A percentile compares a stretch with the other conserved stretches of the same genome.
Evolutionary conservation across 2,797 vertebrate species (phyloP).

Genomic region (Lophius americanus): DNA sequence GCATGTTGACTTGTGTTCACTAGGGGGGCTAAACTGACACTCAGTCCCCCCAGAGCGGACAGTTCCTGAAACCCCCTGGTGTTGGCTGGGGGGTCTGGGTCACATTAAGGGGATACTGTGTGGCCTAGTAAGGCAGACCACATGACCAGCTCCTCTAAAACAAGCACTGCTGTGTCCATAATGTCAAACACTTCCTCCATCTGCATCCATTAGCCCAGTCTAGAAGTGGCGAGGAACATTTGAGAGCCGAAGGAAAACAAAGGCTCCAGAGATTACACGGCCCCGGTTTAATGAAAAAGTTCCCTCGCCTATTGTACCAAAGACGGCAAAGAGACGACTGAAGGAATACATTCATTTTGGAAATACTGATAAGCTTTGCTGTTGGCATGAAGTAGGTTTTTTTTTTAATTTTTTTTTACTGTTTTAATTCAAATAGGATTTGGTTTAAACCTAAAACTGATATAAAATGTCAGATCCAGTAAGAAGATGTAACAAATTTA

Average conservation of each 20-base stretch:
- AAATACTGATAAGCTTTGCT: slow-evolving; percentile 14
- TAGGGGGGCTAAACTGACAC: slow-evolving; percentile 75
- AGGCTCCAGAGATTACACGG: slow-evolving; percentile 53
- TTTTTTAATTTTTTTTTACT: neutral
- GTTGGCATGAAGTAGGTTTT: neutral
- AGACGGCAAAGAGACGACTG: slow-evolving; percentile 14
- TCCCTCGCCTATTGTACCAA: slow-evolving; percentile 50
- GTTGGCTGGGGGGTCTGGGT: slow-evolving; percentile 70
- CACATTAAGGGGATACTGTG: slow-evolving; percentile 72
- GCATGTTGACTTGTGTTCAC: slow-evolving; percentile 82
- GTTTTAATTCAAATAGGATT: no score
- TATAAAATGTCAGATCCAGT: no score
- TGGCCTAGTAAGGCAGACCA: slow-evolving; percentile 62
- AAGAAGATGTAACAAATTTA: neutral
- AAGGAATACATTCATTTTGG: slow-evolving; percentile 33
- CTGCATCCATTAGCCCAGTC: slow-evolving; percentile 70
- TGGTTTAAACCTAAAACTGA: no score
- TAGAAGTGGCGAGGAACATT: slow-evolving; percentile 63
- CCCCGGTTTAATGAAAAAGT: slow-evolving; percentile 67
- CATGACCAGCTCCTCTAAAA: slow-evolving; percentile 75
- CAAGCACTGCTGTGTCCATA: slow-evolving; percentile 77
- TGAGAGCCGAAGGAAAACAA: slow-evolving; percentile 69
- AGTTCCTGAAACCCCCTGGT: slow-evolving; percentile 74
- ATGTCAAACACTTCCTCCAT: slow-evolving; percentile 81
- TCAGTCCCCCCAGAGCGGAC: slow-evolving; percentile 69